Percentiles rank a stretch among this genome's conserved stretches.
These are phyloP conservation scores for Drosophila pectinifera DNA, from an alignment of 1,140 invertebrate species.

Conservation along the genomic window DNA sequence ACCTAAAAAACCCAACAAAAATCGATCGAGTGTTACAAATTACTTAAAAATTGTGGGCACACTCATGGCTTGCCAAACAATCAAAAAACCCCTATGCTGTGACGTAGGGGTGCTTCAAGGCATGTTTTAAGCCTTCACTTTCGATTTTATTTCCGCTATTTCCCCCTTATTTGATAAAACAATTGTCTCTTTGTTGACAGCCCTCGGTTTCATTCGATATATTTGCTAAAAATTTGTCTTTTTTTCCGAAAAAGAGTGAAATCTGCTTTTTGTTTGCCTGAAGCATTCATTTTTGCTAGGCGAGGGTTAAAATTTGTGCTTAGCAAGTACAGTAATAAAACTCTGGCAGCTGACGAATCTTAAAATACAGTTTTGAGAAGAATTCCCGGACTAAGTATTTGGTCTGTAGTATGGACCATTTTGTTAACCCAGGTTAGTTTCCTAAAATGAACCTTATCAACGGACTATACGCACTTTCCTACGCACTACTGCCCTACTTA, in stretches of 20 bases:
- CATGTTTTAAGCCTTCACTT: conserved; percentile 54
- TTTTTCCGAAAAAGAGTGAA: conserved; percentile 22
- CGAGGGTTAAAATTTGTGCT: neutral
- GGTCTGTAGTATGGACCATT: neutral
- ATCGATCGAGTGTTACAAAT: conserved; percentile 79
- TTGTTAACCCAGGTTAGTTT: conserved; percentile 69
- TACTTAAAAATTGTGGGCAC: conserved; percentile 78
- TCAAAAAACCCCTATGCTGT: conserved; percentile 40
- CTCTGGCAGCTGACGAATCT: neutral
- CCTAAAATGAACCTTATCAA: conserved; percentile 44
- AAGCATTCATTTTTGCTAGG: neutral
- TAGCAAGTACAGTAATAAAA: neutral
- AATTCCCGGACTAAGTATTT: neutral
- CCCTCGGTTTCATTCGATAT: conserved; percentile 41
- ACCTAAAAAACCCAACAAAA: conserved; percentile 29
- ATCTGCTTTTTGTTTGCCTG: conserved; percentile 28
- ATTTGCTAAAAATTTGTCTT: conserved; percentile 70
- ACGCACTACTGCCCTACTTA: conserved; percentile 66
- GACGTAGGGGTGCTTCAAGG: conserved; percentile 25
- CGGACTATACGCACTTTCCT: conserved; percentile 59
- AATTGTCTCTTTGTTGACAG: conserved; percentile 56
- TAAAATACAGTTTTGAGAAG: neutral
- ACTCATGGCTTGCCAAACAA: conserved; percentile 38
- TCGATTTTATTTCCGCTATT: conserved; percentile 32
- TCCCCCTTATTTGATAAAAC: conserved; percentile 33